phyloP scores from a whole-genome alignment of 1,140 invertebrate species.

The Drosophila repletoides region DNA sequence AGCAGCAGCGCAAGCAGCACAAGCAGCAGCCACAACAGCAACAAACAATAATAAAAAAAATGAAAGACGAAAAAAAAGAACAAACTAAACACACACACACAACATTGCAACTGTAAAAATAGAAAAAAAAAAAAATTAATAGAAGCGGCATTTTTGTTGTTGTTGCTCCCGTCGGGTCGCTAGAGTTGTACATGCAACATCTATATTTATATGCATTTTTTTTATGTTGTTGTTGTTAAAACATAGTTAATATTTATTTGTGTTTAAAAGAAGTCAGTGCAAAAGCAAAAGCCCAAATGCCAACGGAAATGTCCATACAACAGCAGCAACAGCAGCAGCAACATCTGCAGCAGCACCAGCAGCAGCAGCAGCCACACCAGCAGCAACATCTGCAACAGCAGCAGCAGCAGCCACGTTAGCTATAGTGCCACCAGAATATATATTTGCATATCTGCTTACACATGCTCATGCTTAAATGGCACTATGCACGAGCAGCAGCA shows the following conservation, averaged over 20 bases:
- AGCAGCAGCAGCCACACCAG: constrained; percentile 2
- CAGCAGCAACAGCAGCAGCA: constrained; percentile 22
- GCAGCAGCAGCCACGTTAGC: constrained; percentile 7
- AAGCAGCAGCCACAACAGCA: background rate
- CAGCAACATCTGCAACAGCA: constrained; percentile 5
- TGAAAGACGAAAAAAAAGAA: constrained; percentile 9
- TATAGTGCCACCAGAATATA: background rate
- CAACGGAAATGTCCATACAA: constrained; percentile 51
- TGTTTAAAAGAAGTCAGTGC: constrained; percentile 37
- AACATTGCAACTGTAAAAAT: constrained; percentile 30
- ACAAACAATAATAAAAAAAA: background rate
- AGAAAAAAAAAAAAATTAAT: constrained; percentile 22
- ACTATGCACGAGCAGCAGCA: constrained; percentile 67
- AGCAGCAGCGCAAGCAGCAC: background rate
- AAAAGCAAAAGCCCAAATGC: constrained; percentile 41
- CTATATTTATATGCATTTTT: constrained; percentile 35
- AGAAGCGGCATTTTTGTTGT: constrained; percentile 13
- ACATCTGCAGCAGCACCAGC: background rate
- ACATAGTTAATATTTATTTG: constrained; percentile 45
- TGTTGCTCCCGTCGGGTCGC: constrained; percentile 9
- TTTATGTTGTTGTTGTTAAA: constrained; percentile 60
- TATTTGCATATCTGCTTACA: constrained; percentile 30
- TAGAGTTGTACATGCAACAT: constrained; percentile 17
- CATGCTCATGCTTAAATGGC: constrained; percentile 71
- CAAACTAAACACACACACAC: constrained; percentile 23